Base-by-base conservation (phyloP, 1,140 invertebrate genomes). In the Anadara kagoshimensis region DNA sequence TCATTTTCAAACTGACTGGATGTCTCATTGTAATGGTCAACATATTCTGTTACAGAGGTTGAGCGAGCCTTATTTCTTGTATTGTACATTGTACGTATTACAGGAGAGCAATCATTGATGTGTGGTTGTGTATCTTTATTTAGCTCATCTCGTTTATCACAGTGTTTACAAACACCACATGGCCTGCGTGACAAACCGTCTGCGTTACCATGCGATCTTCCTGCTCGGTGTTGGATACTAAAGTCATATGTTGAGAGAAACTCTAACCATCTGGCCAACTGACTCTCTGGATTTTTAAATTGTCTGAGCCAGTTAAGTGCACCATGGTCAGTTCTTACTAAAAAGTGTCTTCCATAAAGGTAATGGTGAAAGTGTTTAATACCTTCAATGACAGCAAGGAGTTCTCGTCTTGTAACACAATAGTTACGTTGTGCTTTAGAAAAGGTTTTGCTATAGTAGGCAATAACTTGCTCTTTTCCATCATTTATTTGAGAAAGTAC, bases 141-240 rank as follows among this genome's bases (percentile, higher is more conserved):
- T n/a, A n/a, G n/a, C n/a, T n/a, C n/a, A n/a, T n/a, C n/a, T n/a
- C n/a, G n/a, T n/a, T n/a, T n/a, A n/a, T n/a, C n/a, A n/a, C n/a
- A n/a, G n/a, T n/a, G n/a, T n/a, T n/a, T n/a, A n/a, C n/a, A n/a
- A n/a, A n/a, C 57, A 26, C 51, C 11, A 73, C 36, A 43, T 24
- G 71, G 56, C 43, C 43, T 43, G 18, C 45, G 22, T 4, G 49
- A 54, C 20, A 66, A 53, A 54, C 67, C 63, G 43, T 74, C 71
- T 11, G 66, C 71, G 29, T 51, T 58, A n/a, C 11, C 14, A 51
- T 70, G 68, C 7, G 22, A 11, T 14, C 56, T n/a, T 1, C 68
- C 76, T 36, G 72, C 51, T 8, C 72, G 29, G 45, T 75, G 68
- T 44, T 74, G 43, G 1, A 74, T 68, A n/a, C 8, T 45, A 66